Evolutionary conservation across 2,797 vertebrate species (phyloP), one percentile per base, ranked within the genome.

Genomic region (Xenops minutus): DNA sequence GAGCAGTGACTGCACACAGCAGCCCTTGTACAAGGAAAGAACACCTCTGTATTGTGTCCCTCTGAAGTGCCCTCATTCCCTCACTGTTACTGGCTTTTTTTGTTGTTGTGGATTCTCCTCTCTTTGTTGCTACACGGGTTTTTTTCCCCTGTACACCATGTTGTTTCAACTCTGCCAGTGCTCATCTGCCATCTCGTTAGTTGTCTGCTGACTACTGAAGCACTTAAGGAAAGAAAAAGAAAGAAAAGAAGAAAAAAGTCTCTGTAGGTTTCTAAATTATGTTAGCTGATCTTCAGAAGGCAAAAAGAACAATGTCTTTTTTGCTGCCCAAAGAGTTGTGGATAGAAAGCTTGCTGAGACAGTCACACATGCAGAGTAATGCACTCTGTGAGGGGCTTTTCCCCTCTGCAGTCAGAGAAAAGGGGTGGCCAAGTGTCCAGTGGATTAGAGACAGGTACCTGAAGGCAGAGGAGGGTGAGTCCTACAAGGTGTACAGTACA

Each of bases 101-200:
- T 78, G 21, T 63, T 94, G 54, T 85, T 89, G 76, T 81, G 83
- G 32, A 36, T 92, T 95, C 95, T 72, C 77, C 69, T 88, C 34
- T 21, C 52, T 91, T 92, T 89, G 87, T 91, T 89, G 67, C 34
- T 83, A 83, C 81, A 73, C 13, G 17, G 43, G 3, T 14, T 54
- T 71, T 51, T 79, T 67, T 10, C 6, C 26, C 36, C 14, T 2
- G 8, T 80, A 82, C 55, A 95, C 87, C 27, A 48, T 71, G 89
- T 55, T 91, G 66, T 83, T 92, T 83, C 78, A 83, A 23, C 48
- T 61, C 81, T 92, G 89, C 59, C 87, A 71, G 87, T 67, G 13
- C 59, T 92, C 61, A 37, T 89, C 81, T 92, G 52, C 81, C 72
- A 39, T 44, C 75, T 86, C 4, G 0, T 86, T 88, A 81, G 73